Evolutionary conservation across 2,113 vertebrate genomes (phyloP), one percentile per base, ranked within the genome.

Genomic region (Caranx ignobilis): DNA sequence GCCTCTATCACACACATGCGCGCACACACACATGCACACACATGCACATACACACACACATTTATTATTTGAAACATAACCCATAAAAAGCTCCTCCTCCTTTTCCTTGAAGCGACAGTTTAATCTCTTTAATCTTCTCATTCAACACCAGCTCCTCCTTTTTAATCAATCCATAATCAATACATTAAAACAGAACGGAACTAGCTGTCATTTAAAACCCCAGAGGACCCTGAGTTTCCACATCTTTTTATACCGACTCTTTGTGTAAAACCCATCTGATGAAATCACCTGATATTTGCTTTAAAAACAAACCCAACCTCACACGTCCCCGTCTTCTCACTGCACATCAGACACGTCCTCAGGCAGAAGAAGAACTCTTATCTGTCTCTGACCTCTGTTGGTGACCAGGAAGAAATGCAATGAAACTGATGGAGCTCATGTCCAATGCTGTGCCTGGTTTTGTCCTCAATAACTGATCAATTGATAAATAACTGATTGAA

Each of bases 341-440:
- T 60, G 32, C 15, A 60, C 8, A 8, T 18, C 4, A 35, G 11
- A 35, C 41, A 26, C 8, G 10, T 41, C 35, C 11, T 41, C 34
- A 35, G 6, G 19, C 11, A 35, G 39, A 61, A n/a, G 19, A 35
- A 39, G 10, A n/a, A 21, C 34, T 64, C 35, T 43, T 15, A 55
- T 63, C 47, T 12, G 5, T 18, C 11, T 31, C 5, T 73, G 77
- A 80, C 69, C 69, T 34, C 77, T 67, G 61, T 19, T 48, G 76
- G 67, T 37, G 18, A 71, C 1, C 10, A 45, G 19, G 5, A 56
- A 52, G 67, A 79, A 72, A 48, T 60, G 69, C 68, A 64, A 1
- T 35, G 7, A 19, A 11, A 34, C 57, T 35, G 39, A 34, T 7
- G 5, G 10, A 67, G 63, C 52, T 18, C 19, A 21, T 26, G 6